Evolutionary conservation across 2,888 invertebrate genomes (phyloP), one percentile per base, ranked within the genome.

Genomic region (Callinectes sapidus): DNA sequence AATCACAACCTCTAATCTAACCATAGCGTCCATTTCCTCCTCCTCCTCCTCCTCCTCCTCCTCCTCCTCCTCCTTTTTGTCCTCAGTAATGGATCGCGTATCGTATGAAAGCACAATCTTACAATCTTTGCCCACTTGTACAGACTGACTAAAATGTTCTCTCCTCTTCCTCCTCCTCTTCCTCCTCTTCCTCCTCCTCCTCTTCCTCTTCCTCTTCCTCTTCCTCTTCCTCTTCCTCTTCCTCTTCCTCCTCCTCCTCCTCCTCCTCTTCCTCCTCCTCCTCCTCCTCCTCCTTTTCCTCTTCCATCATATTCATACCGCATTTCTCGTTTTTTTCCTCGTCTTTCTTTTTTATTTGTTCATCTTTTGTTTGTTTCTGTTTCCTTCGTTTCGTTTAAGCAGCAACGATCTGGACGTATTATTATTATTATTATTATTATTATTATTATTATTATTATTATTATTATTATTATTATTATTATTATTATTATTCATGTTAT

Each of bases 31-130:
- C 71, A 13, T n/a, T 10, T 28, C 28, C 28, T 28, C 28, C 71
- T 71, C 35, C 48, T 77, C 61, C 54, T 55, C 54, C 16, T 8
- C 28, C 28, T 55, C 55, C 39, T 55, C 32, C 35, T 54, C 88
- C 10, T 23, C n/a, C 55, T 42, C 48, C n/a, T 42, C 35, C 87
- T n/a, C 13, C 23, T n/a, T 55, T 6, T 18, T n/a, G 28, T 48
- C 3, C 28, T 28, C 14, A 39, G 10, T 54, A 87, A 48, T 48
- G 13, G 87, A 14, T 48, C 39, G 28, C 54, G 28, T 48, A n/a
- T 87, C 54, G 71, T 71, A 71, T 71, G 28, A n/a, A 71, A 71
- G 28, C 71, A 71, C 35, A 81, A 32, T 81, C 16, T 81, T 81
- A 71, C 35, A 81, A 14, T 81, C 16, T 81, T 81, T 81, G 54